Evolutionary conservation across 2,888 invertebrate genomes (phyloP), one percentile per base, ranked within the genome.

Genomic region (Drosophila aldrichi): DNA sequence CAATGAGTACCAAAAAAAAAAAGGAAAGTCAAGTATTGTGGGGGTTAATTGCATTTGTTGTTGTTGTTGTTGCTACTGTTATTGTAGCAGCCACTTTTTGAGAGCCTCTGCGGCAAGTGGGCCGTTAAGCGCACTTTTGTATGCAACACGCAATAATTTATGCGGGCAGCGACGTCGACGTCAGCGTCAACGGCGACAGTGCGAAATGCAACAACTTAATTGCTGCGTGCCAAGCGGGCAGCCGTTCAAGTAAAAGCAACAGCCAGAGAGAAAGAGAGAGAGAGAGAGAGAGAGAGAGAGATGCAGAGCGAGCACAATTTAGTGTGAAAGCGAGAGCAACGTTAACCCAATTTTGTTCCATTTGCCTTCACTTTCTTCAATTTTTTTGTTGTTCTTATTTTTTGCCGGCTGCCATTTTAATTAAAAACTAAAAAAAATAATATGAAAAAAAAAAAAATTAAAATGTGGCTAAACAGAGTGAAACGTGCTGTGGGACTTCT

Each of bases 71-170:
- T 56, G 43, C 44, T 69, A 54, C 48, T 56, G 63, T 65, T 71
- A 58, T 81, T 79, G 79, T 74, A 57, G 64, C 74, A 74, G 70
- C 71, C 77, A 82, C 82, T 82, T 82, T 73, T 67, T 57, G 70
- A 57, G 56, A 68, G 70, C 49, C 67, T 59, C 70, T 71, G 81
- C 61, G 83, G 72, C 70, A 58, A 74, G 61, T 71, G 70, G 69
- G 66, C 76, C 76, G 81, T 86, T 86, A 82, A 86, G 83, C 86
- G 74, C 79, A 72, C 76, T 77, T 81, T 81, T 83, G 80, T 82
- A 79, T 86, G 87, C 81, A 77, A 62, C 83, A 83, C 83, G 83
- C 83, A 84, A 86, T 81, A 86, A 86, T 86, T 81, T 83, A 83
- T 83, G 87, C 81, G 77, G 83, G 55, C 58, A 77, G 65, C 62